These are phyloP conservation scores for Callimorpha dominula DNA, from an alignment of 2,888 invertebrate species.

Conservation along the genomic window DNA sequence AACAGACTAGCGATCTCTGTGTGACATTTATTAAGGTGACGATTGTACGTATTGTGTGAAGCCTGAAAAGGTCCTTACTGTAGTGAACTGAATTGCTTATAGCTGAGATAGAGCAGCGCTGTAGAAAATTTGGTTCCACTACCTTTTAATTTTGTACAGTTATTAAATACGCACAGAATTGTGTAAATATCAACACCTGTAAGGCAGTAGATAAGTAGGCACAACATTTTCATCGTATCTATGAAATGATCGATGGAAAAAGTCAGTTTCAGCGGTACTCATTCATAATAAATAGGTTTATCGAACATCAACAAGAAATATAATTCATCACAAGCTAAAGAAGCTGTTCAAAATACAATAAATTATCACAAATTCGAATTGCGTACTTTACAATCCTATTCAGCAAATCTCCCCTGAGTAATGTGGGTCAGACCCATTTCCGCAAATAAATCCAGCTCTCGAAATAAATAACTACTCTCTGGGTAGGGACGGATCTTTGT, in stretches of 20 bases:
- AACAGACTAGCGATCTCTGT: not conserved
- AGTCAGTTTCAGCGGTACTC: not conserved
- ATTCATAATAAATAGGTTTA: slow-evolving; percentile 16
- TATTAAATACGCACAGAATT: too few species aligned
- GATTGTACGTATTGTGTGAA: not conserved
- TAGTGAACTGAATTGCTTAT: too few species aligned
- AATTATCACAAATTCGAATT: slow-evolving; percentile 73
- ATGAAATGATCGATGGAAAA: slow-evolving; percentile 5
- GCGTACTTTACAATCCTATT: slow-evolving; percentile 78
- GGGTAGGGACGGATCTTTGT: slow-evolving; percentile 57
- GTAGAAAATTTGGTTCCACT: too few species aligned
- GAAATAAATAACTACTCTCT: slow-evolving; percentile 78
- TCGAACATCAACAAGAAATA: slow-evolving; percentile 21
- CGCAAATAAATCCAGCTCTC: slow-evolving; percentile 81
- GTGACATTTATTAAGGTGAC: not conserved
- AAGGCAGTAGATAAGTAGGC: not conserved
- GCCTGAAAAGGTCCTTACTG: not conserved
- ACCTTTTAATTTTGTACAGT: too few species aligned
- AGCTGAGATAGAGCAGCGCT: too few species aligned
- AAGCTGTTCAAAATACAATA: slow-evolving; percentile 69
- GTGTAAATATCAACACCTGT: too few species aligned
- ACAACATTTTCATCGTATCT: not conserved
- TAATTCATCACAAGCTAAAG: slow-evolving; percentile 21
- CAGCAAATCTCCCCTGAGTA: slow-evolving; percentile 81
- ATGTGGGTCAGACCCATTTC: slow-evolving; percentile 81